Evolutionary conservation across 2,113 vertebrate genomes (phyloP), one percentile per base, ranked within the genome.

Genomic region (Bagarius yarrelli): DNA sequence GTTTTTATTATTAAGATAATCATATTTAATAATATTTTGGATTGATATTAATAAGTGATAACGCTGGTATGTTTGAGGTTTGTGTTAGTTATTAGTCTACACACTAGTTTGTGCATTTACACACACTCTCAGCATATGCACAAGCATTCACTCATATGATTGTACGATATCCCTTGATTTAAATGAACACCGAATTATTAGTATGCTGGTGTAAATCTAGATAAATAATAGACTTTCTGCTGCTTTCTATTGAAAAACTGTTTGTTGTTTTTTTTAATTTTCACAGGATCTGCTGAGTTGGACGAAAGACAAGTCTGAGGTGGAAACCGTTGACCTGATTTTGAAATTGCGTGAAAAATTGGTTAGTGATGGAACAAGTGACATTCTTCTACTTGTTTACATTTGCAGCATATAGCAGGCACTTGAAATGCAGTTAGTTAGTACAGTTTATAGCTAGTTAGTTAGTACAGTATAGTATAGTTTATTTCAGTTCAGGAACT

Each of bases 241-340:
- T 44, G 8, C 4, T 2, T 15, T 71, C 14, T 30, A 19, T 19
- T 50, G 2, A 53, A 50, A 5, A 50, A 50, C n/a, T n/a, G n/a
- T n/a, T n/a, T n/a, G n/a, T 47, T 60, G 1, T 6, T 1, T 30
- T 19, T 44, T 53, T 81, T 84, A 2, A 53, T 60, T 84, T 61
- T 47, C 75, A 70, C 73, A 99, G 98, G 93, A 98, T 87, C 92
- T 98, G 0, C 80, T 93, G 83, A 88, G 90, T 15, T 99, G 98
- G 98, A 95, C 95, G 88, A 94, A 91, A 90, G 96, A 96, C 90
- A 98, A 97, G 88, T 98, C 96, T 0, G 96, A 99, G 83, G 97
- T 98, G 84, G 97, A 99, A 83, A 93, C 95, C 0, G 96, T 98
- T 4, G 97, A 99, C 84, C 89, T 99, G 81, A 91, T 98, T 64